Conservation (phyloP, 1,140 invertebrate genomes). For the Aphelenchoides fujianensis region DNA sequence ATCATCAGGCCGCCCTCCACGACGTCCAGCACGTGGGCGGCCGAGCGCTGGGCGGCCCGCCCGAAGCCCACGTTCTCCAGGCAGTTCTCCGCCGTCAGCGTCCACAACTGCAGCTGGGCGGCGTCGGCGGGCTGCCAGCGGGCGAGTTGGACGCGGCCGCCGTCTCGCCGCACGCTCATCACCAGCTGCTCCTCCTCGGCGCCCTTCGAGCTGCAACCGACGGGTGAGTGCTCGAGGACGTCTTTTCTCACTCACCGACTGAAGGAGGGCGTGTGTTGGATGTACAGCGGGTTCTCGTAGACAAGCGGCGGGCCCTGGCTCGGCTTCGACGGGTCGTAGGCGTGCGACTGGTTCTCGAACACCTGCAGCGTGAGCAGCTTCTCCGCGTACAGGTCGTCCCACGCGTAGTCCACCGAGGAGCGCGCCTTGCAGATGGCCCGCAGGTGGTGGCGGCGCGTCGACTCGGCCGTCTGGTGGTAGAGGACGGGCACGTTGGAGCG, state of each 20-base stretch:
- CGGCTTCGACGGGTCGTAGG: conserved; percentile 76
- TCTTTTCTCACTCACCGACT: conserved; percentile 49
- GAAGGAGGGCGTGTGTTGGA: conserved; percentile 74
- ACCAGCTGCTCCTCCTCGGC: conserved; percentile 72
- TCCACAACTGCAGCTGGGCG: conserved; percentile 86
- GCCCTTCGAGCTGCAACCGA: conserved; percentile 25
- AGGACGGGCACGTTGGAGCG: conserved; percentile 81
- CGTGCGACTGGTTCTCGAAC: conserved; percentile 68
- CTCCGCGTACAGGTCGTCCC: conserved; percentile 75
- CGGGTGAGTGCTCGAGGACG: neutral
- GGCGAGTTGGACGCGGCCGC: conserved; percentile 71
- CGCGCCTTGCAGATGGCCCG: conserved; percentile 68
- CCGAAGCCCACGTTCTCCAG: conserved; percentile 86
- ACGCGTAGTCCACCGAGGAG: conserved; percentile 77
- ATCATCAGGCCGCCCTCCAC: conserved; percentile 79
- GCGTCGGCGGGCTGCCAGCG: conserved; percentile 69
- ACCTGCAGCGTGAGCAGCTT: conserved; percentile 77
- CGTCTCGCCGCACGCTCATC: conserved; percentile 71
- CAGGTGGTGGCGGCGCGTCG: conserved; percentile 67
- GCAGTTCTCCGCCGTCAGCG: conserved; percentile 80
- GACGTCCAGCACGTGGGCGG: conserved; percentile 65
- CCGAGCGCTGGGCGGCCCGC: conserved; percentile 66
- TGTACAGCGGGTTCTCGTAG: conserved; percentile 95
- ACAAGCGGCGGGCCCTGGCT: conserved; percentile 71
- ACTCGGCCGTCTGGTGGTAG: conserved; percentile 74